Evolutionary conservation across 2,888 invertebrate genomes (phyloP), one percentile per base, ranked within the genome.

Genomic region (Trissolcus brochymenae): DNA sequence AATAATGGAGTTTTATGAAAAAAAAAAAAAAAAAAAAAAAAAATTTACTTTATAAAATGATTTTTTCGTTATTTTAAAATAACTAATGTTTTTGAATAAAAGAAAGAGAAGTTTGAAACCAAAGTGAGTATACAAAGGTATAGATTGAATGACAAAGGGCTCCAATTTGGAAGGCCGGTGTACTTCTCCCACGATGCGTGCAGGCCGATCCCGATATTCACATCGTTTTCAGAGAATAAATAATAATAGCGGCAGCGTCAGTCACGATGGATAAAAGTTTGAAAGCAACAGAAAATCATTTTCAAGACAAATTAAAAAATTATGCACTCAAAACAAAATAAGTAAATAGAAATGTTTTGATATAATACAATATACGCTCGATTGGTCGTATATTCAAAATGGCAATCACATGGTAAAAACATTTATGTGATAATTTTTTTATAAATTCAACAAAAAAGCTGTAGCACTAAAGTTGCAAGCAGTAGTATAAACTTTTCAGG

Each of bases 181-280:
- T 17, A 55, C 54, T 71, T 71, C 71, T 71, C 71, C 71, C 71
- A 71, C 71, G 19, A 51, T 51, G 19, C 19, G 51, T 54, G 54
- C 60, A 62, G 70, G 61, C 62, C 51, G 61, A 56, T 61, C 46
- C 21, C 59, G 16, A 60, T 41, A 19, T 17, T 21, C 57, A 60
- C 49, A 19, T 19, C 35, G 29, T 19, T 68, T 35, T 35, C 35
- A 41, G 56, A 53, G 51, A 17, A 16, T 51, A 46, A n/a, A n/a
- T n/a, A n/a, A n/a, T 14, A 46, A 46, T 6, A 68, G 46, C 60
- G 60, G 9, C 35, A 35, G 9, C 9, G 11, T 2, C 9, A 35
- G 9, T 35, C 9, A 35, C 35, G 2, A 11, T 35, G 2, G 35
- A 11, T 35, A 7, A 35, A 11, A 35, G 7, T 35, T 35, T 35